phyloP scores from a whole-genome alignment of 1,140 invertebrate species.

The Adelges cooleyi region DNA sequence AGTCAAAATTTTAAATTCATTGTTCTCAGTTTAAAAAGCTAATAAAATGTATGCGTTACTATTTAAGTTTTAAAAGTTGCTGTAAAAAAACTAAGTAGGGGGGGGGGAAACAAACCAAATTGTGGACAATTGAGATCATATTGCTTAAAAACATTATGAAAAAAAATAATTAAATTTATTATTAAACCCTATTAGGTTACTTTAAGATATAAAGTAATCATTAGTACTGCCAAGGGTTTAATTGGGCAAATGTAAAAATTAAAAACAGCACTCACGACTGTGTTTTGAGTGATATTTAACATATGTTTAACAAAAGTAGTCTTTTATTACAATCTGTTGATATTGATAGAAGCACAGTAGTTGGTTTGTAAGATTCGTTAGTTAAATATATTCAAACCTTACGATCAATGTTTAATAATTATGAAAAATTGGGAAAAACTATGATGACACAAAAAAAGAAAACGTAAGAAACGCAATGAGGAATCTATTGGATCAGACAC shows the following conservation, averaged over 20 bases:
- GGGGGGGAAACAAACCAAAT: no score
- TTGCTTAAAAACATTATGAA: no score
- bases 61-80: no score
- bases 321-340: slow-evolving; percentile 5
- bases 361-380: neutral
- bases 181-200: no score
- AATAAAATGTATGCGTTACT: no score
- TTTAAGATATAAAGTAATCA: no score
- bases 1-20: no score
- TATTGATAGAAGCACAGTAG: slow-evolving; percentile 3
- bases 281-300: slow-evolving; percentile 15
- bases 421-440: no score
- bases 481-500: neutral
- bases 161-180: no score
- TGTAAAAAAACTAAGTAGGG: no score
- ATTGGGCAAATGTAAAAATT: slow-evolving; percentile 7
- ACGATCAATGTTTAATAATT: slow-evolving; percentile 13
- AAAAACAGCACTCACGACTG: slow-evolving; percentile 1
- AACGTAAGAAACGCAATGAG: neutral
- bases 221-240: neutral
- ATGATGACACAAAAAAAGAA: neutral
- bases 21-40: no score
- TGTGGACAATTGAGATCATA: no score
- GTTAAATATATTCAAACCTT: neutral
- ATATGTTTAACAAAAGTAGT: slow-evolving; percentile 8